Evolutionary conservation across 2,113 vertebrate genomes (phyloP), one percentile per base, ranked within the genome.

Genomic region (Hoplias malabaricus): DNA sequence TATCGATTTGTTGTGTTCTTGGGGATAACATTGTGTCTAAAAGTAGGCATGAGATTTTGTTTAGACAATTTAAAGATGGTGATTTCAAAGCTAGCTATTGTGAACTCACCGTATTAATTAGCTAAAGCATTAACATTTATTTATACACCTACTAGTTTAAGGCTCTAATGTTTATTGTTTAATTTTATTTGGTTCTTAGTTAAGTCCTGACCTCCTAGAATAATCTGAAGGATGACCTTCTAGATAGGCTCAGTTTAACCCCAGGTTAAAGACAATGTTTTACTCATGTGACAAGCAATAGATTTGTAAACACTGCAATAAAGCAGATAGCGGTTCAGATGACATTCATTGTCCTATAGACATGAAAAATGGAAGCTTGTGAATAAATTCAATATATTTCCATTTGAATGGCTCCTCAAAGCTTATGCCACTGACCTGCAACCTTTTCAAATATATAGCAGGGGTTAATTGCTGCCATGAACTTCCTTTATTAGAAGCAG

Each of bases 361-460:
- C n/a, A 62, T 62, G 31, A 62, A 1, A 34, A 62, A 62, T n/a
- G 16, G 13, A 13, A 11, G 23, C 4, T 27, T 59, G 56, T 13
- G 7, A 19, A 34, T 62, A 16, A 62, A 16, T 62, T 34, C 57
- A 19, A 19, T 34, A 14, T 34, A 5, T 34, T 34, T n/a, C 5
- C 1, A 34, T 12, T n/a, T 34, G 19, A 34, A 62, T 33, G 29
- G 16, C 57, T 62, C 34, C 57, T 34, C 5, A 33, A 62, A 19
- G 57, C 29, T 69, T 33, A 77, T 38, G 27, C 14, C 11, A 2
- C 40, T 43, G 36, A 66, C 69, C 59, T 67, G 31, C 66, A 48
- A 50, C 9, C 57, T 43, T 80, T 43, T 25, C 11, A 59, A 66
- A 63, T 21, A 25, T 31, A 36, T 13, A 36, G 5, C 27, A 3